phyloP scores from a whole-genome alignment of 2,797 vertebrate species.

The Uromys caudimaculatus region DNA sequence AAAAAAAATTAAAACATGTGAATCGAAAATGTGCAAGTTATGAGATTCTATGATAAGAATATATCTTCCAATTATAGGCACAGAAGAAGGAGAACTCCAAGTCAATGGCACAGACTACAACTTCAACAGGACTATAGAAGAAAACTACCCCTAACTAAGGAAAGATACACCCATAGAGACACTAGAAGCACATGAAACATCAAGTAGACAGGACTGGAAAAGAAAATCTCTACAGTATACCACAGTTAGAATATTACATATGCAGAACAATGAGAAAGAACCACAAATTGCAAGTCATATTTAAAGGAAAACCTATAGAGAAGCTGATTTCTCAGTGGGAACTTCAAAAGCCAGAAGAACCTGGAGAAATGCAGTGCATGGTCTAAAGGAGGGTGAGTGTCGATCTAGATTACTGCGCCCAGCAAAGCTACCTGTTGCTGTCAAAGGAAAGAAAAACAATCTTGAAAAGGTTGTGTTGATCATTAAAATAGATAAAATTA shows the following conservation, averaged over 20 bases:
- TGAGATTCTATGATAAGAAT: not conserved
- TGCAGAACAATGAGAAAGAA: not conserved
- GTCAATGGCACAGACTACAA: not conserved
- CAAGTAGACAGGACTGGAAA: too few species aligned
- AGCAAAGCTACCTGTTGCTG: not conserved
- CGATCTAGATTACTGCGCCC: not conserved
- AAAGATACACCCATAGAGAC: not conserved
- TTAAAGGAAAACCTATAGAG: not conserved
- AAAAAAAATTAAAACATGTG: not conserved
- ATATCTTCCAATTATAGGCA: not conserved
- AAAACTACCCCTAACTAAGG: not conserved
- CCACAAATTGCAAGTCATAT: too few species aligned
- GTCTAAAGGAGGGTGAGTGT: not conserved
- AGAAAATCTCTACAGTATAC: not conserved
- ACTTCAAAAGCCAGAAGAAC: not conserved
- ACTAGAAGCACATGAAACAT: not conserved
- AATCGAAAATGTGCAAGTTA: not conserved
- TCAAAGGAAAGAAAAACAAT: not conserved
- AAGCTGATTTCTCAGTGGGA: not conserved
- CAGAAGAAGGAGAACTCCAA: not conserved
- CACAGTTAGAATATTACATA: not conserved
- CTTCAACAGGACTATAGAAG: not conserved
- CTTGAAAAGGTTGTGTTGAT: not conserved
- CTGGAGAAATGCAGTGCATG: not conserved
- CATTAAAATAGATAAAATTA: constrained; percentile 22